Evolutionary conservation across 1,140 invertebrate genomes (phyloP).

Genomic region (Danaus melanippus): DNA sequence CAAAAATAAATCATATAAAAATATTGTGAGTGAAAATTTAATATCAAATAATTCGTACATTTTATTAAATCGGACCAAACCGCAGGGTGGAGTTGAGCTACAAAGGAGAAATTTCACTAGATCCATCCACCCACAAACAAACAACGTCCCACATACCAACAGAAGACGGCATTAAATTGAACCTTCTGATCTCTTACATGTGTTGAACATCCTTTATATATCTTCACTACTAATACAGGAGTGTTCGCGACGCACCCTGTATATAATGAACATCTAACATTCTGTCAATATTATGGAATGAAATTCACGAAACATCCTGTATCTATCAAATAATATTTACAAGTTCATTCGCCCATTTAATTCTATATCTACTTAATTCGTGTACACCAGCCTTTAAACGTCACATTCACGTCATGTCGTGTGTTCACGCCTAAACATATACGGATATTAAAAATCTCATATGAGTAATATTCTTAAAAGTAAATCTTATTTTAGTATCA

Average conservation of each 20-base stretch:
- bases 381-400: too few species aligned
- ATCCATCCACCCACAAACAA: constrained; percentile 65
- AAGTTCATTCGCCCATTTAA: too few species aligned
- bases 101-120: constrained; percentile 64
- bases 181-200: constrained; percentile 39
- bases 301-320: constrained; percentile 14
- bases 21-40: too few species aligned
- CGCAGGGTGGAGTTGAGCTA: constrained; percentile 50
- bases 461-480: too few species aligned
- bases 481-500: too few species aligned
- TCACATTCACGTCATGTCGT: too few species aligned
- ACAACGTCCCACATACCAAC: constrained; percentile 60
- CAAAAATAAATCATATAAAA: too few species aligned
- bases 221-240: constrained; percentile 7
- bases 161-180: constrained; percentile 49
- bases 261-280: constrained; percentile 9
- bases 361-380: too few species aligned
- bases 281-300: neutral
- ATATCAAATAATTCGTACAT: too few species aligned
- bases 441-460: too few species aligned
- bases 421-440: too few species aligned
- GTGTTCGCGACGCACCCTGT: constrained; percentile 4
- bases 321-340: too few species aligned
- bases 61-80: constrained; percentile 4
- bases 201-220: constrained; percentile 11